Percentiles rank a stretch among this genome's conserved stretches.
Evolutionary conservation across 2,113 vertebrate species (phyloP).

Genomic region (Gavialis gangeticus): DNA sequence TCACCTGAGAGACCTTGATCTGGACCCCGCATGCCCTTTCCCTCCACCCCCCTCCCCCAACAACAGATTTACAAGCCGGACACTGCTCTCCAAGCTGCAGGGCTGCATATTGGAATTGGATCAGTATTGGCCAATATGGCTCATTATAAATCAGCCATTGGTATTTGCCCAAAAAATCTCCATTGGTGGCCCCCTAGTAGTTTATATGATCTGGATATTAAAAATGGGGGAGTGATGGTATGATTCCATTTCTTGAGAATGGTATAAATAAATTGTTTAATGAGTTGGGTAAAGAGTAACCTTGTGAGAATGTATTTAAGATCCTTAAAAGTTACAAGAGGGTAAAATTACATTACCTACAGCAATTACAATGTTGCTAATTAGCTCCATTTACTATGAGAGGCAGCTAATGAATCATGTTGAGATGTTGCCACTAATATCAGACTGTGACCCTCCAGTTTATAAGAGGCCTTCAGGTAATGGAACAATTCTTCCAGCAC

Average conservation of each 20-base stretch:
- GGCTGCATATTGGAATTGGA: too few relatives aligned
- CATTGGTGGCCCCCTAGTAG: background rate
- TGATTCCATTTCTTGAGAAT: background rate
- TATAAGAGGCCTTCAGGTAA: slow-evolving; percentile 65
- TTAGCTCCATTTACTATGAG: slow-evolving; percentile 75
- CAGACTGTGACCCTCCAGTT: slow-evolving; percentile 57
- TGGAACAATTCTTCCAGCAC: slow-evolving; percentile 36
- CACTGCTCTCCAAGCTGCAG: too few relatives aligned
- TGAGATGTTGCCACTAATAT: slow-evolving; percentile 56
- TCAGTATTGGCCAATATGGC: too few relatives aligned
- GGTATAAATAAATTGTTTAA: slow-evolving; percentile 37
- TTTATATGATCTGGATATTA: background rate
- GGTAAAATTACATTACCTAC: slow-evolving; percentile 67
- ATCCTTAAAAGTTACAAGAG: slow-evolving; percentile 65
- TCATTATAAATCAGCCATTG: too few relatives aligned
- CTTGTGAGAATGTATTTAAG: slow-evolving; percentile 72
- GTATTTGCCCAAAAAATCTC: too few relatives aligned
- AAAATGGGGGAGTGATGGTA: slow-evolving; percentile 2
- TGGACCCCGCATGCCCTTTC: too few relatives aligned
- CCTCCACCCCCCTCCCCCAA: too few relatives aligned
- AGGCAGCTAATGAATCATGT: slow-evolving; percentile 68
- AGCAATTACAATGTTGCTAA: slow-evolving; percentile 77
- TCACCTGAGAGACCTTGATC: too few relatives aligned
- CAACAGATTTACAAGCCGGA: too few relatives aligned
- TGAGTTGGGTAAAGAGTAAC: slow-evolving; percentile 31